Base-by-base conservation (phyloP, 2,113 vertebrate species). In the Vulpes lagopus region DNA sequence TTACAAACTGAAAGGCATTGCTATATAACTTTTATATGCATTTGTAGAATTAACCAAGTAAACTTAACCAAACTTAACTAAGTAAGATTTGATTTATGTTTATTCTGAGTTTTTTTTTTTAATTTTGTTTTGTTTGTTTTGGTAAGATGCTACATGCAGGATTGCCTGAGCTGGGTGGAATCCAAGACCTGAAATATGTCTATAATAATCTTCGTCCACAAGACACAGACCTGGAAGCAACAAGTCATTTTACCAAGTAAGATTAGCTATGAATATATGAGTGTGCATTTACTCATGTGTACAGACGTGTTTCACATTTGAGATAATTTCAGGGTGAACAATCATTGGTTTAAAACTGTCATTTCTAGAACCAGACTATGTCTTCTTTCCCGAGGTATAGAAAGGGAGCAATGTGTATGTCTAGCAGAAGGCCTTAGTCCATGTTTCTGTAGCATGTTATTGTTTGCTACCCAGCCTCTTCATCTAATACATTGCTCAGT, bases 181-280 rank as follows among this genome's bases (percentile, higher is more conserved):
- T 96, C 43, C 98, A 98, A 94, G 99, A 99, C 96, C 98, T 99
- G 96, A 98, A 99, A 89, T 99, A 99, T 0, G 99, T 99, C 43
- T 99, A 99, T 94, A 98, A 99, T 69, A 99, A 99, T 91, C 99
- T 99, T 95, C 98, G 99, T 71, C 99, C 99, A 38, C 98, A 99
- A 23, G 98, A 99, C 98, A 99, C 99, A 6, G 99, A 99, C 51
- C 98, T 99, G 43, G 99, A 99, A 97, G 99, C 99, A 83, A 99
- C 99, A 2, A 99, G 99, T 80, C 99, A 99, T 97, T 99, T 99
- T 59, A 99, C 99, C 95, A 99, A 98, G 99, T 99, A 99, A 97
- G 93, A 94, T 23, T 35, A 73, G 12, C 62, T 49, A 7, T 69
- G 90, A 82, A 35, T 73, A 14, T 59, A 15, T 83, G n/a, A 60